phyloP scores from a whole-genome alignment of 2,888 invertebrate species.

The Zygogramma bicolorata region DNA sequence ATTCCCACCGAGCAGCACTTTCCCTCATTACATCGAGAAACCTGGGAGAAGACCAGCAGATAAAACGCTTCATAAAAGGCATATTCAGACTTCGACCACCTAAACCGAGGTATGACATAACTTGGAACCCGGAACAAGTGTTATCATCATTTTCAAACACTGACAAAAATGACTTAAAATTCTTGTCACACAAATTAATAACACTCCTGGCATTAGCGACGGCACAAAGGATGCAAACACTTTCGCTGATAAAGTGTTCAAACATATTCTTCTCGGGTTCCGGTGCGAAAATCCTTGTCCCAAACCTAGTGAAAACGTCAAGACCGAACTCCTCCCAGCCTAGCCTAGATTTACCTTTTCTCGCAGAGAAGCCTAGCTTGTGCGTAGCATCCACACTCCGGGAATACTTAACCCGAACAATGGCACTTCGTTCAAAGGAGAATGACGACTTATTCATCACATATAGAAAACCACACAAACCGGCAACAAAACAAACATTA shows the following conservation, averaged over 20 bases:
- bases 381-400: slow-evolving; percentile 27
- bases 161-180: slow-evolving; percentile 1
- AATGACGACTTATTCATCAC: slow-evolving; percentile 16
- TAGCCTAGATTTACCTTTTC: slow-evolving; percentile 19
- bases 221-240: slow-evolving; percentile 26
- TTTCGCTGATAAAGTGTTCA: slow-evolving; percentile 21
- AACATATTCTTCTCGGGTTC: slow-evolving; percentile 3
- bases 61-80: slow-evolving; percentile 34
- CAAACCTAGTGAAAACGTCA: slow-evolving; percentile 32
- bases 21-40: slow-evolving; percentile 11
- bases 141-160: not conserved
- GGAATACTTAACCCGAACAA: slow-evolving; percentile 23
- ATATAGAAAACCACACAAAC: slow-evolving; percentile 36
- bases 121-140: slow-evolving; percentile 28
- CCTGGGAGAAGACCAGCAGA: slow-evolving; percentile 10
- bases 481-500: slow-evolving; percentile 39
- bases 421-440: not conserved
- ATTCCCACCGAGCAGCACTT: slow-evolving; percentile 26
- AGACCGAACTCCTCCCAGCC: slow-evolving; percentile 20
- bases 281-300: slow-evolving; percentile 21
- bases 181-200: slow-evolving; percentile 25
- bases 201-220: slow-evolving; percentile 22
- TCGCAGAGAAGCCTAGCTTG: slow-evolving; percentile 21
- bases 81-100: slow-evolving; percentile 13
- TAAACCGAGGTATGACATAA: slow-evolving; percentile 24